phyloP scores from a whole-genome alignment of 1,140 invertebrate genomes.

The Apis florea region DNA sequence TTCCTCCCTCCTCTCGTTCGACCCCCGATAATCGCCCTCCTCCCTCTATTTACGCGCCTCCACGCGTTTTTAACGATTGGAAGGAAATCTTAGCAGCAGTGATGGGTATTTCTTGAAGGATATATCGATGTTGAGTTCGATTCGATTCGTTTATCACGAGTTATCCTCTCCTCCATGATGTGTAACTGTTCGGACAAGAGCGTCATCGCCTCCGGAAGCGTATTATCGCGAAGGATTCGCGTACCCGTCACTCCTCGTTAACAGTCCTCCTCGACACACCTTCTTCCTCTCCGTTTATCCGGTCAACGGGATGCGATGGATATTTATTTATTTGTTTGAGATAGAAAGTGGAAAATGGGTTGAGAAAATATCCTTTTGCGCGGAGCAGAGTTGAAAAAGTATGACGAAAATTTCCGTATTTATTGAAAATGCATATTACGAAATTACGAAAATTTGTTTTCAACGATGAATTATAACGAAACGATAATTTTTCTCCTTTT shows the following conservation, averaged over 20 bases:
- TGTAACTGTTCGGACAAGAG: conserved; percentile 23
- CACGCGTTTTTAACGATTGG: too few species aligned
- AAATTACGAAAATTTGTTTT: too few species aligned
- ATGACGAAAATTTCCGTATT: too few species aligned
- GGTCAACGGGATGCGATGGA: not conserved
- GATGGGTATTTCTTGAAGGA: not conserved
- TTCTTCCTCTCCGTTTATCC: not conserved
- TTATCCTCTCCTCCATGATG: conserved; percentile 47
- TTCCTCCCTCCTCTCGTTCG: conserved; percentile 19
- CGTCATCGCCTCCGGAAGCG: conserved; percentile 65
- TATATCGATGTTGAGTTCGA: not conserved
- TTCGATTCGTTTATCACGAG: conserved; percentile 45
- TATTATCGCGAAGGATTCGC: conserved; percentile 61
- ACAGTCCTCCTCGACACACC: not conserved
- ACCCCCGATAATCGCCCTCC: conserved; percentile 29
- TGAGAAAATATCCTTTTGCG: too few species aligned
- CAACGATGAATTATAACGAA: too few species aligned
- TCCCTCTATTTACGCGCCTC: conserved; percentile 15
- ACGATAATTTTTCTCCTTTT: too few species aligned
- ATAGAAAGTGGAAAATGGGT: too few species aligned
- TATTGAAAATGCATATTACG: too few species aligned
- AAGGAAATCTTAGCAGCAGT: too few species aligned
- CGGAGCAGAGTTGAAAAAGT: too few species aligned
- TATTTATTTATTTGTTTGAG: too few species aligned
- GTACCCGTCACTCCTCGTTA: conserved; percentile 29